Evolutionary conservation across 2,113 vertebrate genomes (phyloP).

Genomic region (Cyanoramphus novaezelandiae): DNA sequence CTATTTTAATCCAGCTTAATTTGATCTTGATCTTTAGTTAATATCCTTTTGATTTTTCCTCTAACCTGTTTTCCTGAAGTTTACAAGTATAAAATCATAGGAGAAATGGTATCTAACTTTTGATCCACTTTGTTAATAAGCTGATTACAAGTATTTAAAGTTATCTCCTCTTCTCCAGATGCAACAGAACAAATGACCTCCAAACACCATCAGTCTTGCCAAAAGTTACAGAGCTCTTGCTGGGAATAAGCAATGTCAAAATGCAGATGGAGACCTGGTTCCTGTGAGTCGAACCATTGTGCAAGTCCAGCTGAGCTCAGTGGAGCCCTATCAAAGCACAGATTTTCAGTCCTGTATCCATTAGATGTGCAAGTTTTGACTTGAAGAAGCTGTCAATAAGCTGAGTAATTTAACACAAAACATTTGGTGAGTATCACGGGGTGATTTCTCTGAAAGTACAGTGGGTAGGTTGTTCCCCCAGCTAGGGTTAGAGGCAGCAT

Average conservation of each 20-base stretch:
- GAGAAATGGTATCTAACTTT: conserved; percentile 50
- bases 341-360: neutral
- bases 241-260: conserved; percentile 27
- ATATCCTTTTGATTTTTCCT: conserved; percentile 51
- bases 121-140: conserved; percentile 58
- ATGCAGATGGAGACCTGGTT: neutral
- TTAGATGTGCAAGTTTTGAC: neutral
- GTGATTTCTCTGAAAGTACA: neutral
- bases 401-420: neutral
- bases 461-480: neutral
- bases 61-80: conserved; percentile 11
- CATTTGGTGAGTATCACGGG: neutral
- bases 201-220: neutral
- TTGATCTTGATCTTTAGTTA: conserved; percentile 58
- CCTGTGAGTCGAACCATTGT: rapidly evolving
- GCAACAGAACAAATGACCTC: conserved; percentile 35
- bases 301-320: neutral
- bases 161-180: conserved; percentile 50
- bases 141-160: conserved; percentile 62
- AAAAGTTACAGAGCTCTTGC: neutral
- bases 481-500: neutral
- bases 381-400: neutral
- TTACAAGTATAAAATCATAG: conserved; percentile 46
- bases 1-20: conserved; percentile 54
- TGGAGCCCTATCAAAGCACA: neutral